Evolutionary conservation across 2,888 invertebrate species (phyloP).

Genomic region (Eurytoma californica): DNA sequence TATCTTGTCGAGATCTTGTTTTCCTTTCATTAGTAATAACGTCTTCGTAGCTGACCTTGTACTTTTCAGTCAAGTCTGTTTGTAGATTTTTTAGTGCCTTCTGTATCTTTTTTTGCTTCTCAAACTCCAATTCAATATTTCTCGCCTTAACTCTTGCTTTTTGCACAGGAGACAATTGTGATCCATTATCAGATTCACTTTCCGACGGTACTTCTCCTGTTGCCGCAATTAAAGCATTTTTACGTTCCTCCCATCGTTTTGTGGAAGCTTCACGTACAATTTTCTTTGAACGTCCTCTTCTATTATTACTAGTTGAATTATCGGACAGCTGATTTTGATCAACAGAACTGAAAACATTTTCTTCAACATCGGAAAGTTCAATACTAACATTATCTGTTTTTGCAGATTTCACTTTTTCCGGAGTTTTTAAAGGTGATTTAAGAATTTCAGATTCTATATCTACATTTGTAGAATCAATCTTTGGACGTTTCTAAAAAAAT

Average conservation of each 20-base stretch:
- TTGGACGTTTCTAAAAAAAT: conserved; percentile 44
- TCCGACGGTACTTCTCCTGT: conserved; percentile 69
- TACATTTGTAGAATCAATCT: conserved; percentile 39
- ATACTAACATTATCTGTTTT: not conserved
- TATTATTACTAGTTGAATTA: not conserved
- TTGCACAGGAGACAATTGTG: conserved; percentile 70
- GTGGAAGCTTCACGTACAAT: conserved; percentile 67
- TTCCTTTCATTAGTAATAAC: conserved; percentile 56
- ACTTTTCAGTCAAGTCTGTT: conserved; percentile 62
- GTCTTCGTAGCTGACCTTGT: conserved; percentile 49
- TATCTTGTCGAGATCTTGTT: conserved; percentile 54
- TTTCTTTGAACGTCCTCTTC: conserved; percentile 35
- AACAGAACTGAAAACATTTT: conserved; percentile 58
- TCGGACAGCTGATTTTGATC: conserved; percentile 62
- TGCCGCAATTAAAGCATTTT: conserved; percentile 70
- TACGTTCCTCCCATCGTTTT: conserved; percentile 72
- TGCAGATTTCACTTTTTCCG: not conserved
- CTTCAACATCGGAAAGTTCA: conserved; percentile 13
- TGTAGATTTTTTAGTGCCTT: conserved; percentile 65
- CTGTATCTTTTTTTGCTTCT: conserved; percentile 61
- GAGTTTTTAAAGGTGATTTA: conserved; percentile 28
- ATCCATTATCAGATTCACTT: conserved; percentile 69
- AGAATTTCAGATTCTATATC: conserved; percentile 26
- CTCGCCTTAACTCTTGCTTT: conserved; percentile 70
- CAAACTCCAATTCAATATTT: conserved; percentile 65